A percentile compares a stretch with the other conserved stretches of the same genome.
Evolutionary conservation across 2,888 invertebrate species (phyloP).

Genomic region (Odontomyia ornata): DNA sequence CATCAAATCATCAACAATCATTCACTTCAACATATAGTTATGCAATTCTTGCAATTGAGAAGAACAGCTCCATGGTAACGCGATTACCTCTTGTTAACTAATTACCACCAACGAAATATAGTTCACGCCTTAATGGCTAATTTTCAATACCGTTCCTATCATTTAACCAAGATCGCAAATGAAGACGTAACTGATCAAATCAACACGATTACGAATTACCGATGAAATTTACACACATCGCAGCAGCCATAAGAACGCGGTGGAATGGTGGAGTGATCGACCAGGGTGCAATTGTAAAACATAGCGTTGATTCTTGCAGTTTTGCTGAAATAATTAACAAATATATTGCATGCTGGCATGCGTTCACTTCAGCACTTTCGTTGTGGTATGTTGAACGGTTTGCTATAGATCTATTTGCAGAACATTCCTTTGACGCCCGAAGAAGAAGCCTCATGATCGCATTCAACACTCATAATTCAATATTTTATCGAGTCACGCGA

Average conservation of each 20-base stretch:
- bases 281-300: not conserved
- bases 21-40: too few relatives aligned
- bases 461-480: constrained; percentile 41
- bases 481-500: constrained; percentile 37
- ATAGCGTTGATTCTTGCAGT: constrained; percentile 17
- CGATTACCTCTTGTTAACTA: constrained; percentile 11
- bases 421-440: constrained; percentile 22
- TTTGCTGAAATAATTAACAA: constrained; percentile 41
- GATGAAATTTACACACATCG: constrained; percentile 6
- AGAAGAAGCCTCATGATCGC: constrained; percentile 12
- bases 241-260: not conserved
- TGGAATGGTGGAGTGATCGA: too few relatives aligned
- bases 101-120: constrained; percentile 23
- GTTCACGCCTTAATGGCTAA: constrained; percentile 41
- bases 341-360: constrained; percentile 41
- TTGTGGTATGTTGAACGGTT: not conserved
- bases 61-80: too few relatives aligned
- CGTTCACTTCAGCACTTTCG: not conserved
- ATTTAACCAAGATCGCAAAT: constrained; percentile 35
- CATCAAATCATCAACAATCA: too few relatives aligned
- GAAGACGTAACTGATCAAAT: constrained; percentile 34
- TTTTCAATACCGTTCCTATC: constrained; percentile 40
- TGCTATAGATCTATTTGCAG: not conserved
- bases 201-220: constrained; percentile 1
- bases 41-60: too few relatives aligned